These are phyloP conservation scores for Paramacrobiotus metropolitanus DNA, from an alignment of 1,140 invertebrate species.

Conservation along the genomic window DNA sequence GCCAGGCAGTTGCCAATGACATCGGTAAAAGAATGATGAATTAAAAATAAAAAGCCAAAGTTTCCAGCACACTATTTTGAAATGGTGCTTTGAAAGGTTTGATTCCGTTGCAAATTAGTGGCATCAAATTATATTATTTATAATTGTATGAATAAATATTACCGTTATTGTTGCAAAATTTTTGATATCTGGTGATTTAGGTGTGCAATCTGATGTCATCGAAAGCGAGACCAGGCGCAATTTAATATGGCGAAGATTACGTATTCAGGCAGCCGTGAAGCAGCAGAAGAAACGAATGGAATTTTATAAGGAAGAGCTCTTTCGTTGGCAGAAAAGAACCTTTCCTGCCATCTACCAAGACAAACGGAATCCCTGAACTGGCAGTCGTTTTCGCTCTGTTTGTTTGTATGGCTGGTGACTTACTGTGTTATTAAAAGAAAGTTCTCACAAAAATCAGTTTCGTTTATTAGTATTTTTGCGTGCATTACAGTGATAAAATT, in stretches of 20 bases:
- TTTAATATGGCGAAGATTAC: background rate
- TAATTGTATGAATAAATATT: too few relatives aligned
- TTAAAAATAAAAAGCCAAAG: too few relatives aligned
- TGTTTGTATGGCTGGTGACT: too few relatives aligned
- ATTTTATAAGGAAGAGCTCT: background rate
- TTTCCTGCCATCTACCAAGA: background rate
- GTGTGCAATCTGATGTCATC: background rate
- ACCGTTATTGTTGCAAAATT: background rate
- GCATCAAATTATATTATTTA: too few relatives aligned
- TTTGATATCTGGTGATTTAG: background rate
- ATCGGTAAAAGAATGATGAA: background rate
- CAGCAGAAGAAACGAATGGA: conserved; percentile 1
- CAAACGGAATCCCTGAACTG: background rate
- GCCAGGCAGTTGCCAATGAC: background rate
- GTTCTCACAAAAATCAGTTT: too few relatives aligned
- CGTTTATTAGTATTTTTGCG: too few relatives aligned
- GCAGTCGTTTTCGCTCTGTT: too few relatives aligned
- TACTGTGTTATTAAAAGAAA: too few relatives aligned
- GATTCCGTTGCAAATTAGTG: too few relatives aligned
- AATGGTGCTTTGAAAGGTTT: too few relatives aligned
- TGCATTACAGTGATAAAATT: too few relatives aligned
- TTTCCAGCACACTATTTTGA: too few relatives aligned
- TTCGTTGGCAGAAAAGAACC: background rate
- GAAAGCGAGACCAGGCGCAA: background rate
- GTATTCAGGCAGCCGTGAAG: background rate